These are phyloP conservation scores for Apodemia mormo DNA, from an alignment of 2,888 invertebrate species.

Conservation along the genomic window DNA sequence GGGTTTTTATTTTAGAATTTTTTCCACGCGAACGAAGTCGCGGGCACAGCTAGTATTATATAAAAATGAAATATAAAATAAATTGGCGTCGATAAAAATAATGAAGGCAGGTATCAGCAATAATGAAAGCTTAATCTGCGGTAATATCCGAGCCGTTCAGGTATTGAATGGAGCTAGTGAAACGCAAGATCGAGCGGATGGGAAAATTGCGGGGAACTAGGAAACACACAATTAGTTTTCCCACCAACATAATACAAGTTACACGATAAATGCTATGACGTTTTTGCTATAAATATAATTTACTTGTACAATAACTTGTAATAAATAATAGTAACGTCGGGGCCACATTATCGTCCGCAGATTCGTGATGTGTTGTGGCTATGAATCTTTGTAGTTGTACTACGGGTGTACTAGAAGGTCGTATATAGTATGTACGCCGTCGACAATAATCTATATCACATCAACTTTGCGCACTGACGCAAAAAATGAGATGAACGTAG, in stretches of 20 bases:
- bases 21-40: no score
- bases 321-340: no score
- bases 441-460: no score
- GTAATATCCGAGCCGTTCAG: constrained; percentile 19
- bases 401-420: no score
- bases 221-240: constrained; percentile 20
- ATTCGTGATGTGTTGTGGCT: no score
- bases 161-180: constrained; percentile 30
- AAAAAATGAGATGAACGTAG: no score
- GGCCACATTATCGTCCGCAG: no score
- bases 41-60: no score
- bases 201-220: constrained; percentile 25
- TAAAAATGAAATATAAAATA: not conserved
- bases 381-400: no score
- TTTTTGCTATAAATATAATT: not conserved
- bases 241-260: constrained; percentile 8
- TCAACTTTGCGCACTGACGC: no score
- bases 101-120: not conserved
- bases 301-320: not conserved
- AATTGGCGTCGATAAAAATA: not conserved
- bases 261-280: not conserved
- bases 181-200: constrained; percentile 30
- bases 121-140: constrained; percentile 7
- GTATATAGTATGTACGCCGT: no score
- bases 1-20: no score